Percentiles rank a stretch among this genome's conserved stretches.
Evolutionary conservation across 1,140 invertebrate genomes (phyloP).

Genomic region (Cardiocondyla obscurior): DNA sequence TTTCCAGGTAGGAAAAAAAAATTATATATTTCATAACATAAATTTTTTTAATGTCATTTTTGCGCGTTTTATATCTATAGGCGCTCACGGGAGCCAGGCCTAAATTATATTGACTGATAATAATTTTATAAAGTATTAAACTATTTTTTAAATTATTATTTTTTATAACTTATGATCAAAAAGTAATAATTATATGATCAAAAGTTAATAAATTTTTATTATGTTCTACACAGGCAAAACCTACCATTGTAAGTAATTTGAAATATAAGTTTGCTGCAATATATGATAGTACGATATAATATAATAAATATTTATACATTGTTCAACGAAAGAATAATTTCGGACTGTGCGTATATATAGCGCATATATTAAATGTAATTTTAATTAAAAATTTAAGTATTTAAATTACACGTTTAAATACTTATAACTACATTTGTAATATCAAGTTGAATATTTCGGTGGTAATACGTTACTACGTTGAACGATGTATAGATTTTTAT

Average conservation of each 20-base stretch:
- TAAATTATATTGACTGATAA: neutral
- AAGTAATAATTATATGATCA: conserved; percentile 15
- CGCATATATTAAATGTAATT: too few species aligned
- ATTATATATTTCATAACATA: neutral
- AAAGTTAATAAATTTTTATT: conserved; percentile 77
- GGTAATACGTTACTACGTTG: too few species aligned
- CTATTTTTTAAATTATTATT: conserved; percentile 8
- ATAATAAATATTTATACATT: too few species aligned
- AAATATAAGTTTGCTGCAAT: conserved; percentile 61
- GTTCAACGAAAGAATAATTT: too few species aligned
- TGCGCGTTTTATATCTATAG: too few species aligned
- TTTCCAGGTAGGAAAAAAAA: conserved; percentile 91
- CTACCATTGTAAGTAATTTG: conserved; percentile 89
- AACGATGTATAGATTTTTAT: neutral
- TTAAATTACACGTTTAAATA: too few species aligned
- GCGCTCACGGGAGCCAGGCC: too few species aligned
- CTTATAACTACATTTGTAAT: too few species aligned
- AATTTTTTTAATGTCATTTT: too few species aligned
- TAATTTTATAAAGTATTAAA: neutral
- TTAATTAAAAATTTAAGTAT: too few species aligned
- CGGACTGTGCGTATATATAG: too few species aligned
- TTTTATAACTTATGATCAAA: conserved; percentile 16
- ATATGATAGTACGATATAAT: neutral
- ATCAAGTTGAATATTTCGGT: too few species aligned
- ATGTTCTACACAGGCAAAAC: conserved; percentile 88